Conservation (phyloP, 2,797 vertebrate species). For the Limosa lapponica region DNA sequence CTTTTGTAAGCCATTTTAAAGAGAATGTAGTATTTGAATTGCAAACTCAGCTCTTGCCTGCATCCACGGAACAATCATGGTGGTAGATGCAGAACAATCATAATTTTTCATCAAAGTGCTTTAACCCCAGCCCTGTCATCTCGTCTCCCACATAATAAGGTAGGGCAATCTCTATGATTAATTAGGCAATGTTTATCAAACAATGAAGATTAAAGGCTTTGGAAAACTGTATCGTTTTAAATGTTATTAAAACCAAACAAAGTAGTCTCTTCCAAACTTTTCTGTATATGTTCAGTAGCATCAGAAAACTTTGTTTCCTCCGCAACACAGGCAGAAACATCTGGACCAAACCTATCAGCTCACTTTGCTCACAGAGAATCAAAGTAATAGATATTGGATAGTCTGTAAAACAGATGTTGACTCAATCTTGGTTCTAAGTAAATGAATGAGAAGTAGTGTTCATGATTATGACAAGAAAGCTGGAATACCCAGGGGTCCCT, state of each 20-base stretch:
- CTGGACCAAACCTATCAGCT: not conserved
- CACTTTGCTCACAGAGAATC: not conserved
- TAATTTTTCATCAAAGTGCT: constrained; percentile 31
- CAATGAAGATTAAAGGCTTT: constrained; percentile 8
- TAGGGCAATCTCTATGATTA: not conserved
- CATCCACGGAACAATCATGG: not conserved
- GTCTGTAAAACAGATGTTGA: not conserved
- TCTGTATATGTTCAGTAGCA: not conserved
- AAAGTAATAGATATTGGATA: not conserved
- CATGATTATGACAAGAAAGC: not conserved
- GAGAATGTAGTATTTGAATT: constrained; percentile 19
- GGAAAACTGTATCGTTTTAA: not conserved
- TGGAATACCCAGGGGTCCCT: not conserved
- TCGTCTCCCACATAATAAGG: not conserved
- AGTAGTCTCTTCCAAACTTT: not conserved
- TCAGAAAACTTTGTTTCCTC: not conserved
- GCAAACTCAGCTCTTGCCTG: constrained; percentile 9
- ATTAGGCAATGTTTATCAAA: not conserved
- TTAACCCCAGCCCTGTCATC: not conserved
- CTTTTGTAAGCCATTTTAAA: constrained; percentile 16
- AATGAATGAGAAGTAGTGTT: not conserved
- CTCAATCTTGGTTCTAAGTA: not conserved
- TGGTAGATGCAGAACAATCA: not conserved
- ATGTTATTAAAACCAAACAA: not conserved
- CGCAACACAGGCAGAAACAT: not conserved